A percentile compares a stretch with the other conserved stretches of the same genome.
Conservation (phyloP, 2,888 invertebrate species). For the Pasiphila rectangulata region DNA sequence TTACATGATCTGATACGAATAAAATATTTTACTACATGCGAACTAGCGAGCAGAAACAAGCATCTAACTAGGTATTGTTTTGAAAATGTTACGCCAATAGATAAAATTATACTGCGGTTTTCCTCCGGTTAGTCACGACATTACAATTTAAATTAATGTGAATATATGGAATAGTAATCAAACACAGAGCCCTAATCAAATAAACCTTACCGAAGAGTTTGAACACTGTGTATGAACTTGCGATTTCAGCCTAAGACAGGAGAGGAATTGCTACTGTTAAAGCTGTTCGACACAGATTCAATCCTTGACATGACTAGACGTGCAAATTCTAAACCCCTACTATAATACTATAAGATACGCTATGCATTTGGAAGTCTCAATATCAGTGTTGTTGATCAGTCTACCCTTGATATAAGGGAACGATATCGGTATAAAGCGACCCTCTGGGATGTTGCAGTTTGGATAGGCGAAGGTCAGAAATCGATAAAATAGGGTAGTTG, state of each 20-base stretch:
- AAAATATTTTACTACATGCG: slow-evolving; percentile 5
- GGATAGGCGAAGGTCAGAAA: slow-evolving; percentile 5
- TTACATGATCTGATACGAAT: too few relatives aligned
- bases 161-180: too few relatives aligned
- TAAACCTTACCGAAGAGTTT: not conserved
- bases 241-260: not conserved
- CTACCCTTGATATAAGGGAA: slow-evolving; percentile 10
- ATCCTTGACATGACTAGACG: too few relatives aligned
- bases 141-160: slow-evolving; percentile 20
- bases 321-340: too few relatives aligned
- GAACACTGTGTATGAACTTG: slow-evolving; percentile 8
- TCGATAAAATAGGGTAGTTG: slow-evolving; percentile 1
- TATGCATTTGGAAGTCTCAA: too few relatives aligned
- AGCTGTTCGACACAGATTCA: too few relatives aligned
- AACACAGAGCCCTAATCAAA: slow-evolving; percentile 1
- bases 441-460: not conserved
- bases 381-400: too few relatives aligned
- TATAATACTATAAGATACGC: too few relatives aligned
- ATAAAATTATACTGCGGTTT: slow-evolving; percentile 33
- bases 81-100: slow-evolving; percentile 18
- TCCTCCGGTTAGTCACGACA: slow-evolving; percentile 32
- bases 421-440: slow-evolving; percentile 12
- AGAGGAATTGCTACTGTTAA: slow-evolving; percentile 9
- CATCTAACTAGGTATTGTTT: too few relatives aligned
- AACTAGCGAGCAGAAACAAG: too few relatives aligned